Evolutionary conservation across 2,113 vertebrate genomes (phyloP), one percentile per base, ranked within the genome.

Genomic region (Kobus ellipsiprymnus): DNA sequence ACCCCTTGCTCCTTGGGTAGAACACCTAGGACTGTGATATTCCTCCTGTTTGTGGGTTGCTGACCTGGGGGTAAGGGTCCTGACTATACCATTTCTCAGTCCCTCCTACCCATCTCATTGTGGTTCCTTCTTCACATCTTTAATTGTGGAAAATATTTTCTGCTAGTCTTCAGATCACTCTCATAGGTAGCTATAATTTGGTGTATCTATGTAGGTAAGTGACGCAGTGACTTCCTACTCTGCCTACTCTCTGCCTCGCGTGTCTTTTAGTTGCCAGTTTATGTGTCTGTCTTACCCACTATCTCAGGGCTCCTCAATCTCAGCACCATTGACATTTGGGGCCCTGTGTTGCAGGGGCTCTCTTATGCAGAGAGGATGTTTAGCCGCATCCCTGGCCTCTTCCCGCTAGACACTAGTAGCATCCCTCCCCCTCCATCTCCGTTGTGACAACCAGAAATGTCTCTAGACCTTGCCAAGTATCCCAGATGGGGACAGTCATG

Each of bases 371-470:
- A 14, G 6, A 13, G 81, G 48, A 4, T 36, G 14, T n/a, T 40
- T 1, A n/a, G 14, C 29, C 2, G 14, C n/a, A 17, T 16, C 23
- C 29, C 25, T n/a, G 30, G 29, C 48, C 81, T 74, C 27, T 19
- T 6, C 3, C 6, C 25, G 3, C 10, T 12, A 52, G 64, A 46
- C 19, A 50, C 50, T 23, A 21, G 8, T 5, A 30, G 30, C 9
- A 21, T 13, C 7, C 17, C 33, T 30, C 13, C 11, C 5, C 3
- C 19, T 1, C 4, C 19, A 6, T 17, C 11, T 52, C 19, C 21
- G 2, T 0, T 87, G 81, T 62, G 93, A 93, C 50, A 55, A 30
- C 25, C 19, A 57, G 87, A 77, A 36, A 55, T 9, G 11, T 67
- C 55, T 52, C 64, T 10, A 25, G 74, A 90, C 12, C 3, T 44